Evolutionary conservation across 2,113 vertebrate genomes (phyloP), one percentile per base, ranked within the genome.

Genomic region (Genyomyrus donnyi): DNA sequence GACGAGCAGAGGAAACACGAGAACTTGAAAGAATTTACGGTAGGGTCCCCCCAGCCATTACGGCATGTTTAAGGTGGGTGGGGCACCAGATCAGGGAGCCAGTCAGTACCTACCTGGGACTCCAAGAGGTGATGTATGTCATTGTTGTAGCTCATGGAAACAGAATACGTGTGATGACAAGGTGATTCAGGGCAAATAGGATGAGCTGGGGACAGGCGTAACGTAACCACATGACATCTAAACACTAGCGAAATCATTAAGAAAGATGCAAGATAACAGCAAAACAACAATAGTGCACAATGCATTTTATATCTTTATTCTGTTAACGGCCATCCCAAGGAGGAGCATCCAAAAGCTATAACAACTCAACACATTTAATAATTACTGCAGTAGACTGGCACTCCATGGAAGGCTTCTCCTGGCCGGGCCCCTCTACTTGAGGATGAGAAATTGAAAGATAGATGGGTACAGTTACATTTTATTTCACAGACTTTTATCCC

Each of bases 21-120:
- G 88, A 97, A 97, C 94, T 94, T 97, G 90, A 97, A 95, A 93
- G 96, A 96, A 0, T 97, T 98, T 93, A 97, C 97, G 85, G 97
- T 98, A 95, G 94, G 95, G n/a, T 5, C 13, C 39, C 39, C 39
- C 35, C 10, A 9, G 21, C 31, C 46, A 42, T 46, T 50, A 46
- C 1, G 2, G 84, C 45, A 48, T n/a, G 24, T 24, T 13, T 49
- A 46, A 15, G 19, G 1, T 24, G 49, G 35, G 87, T 50, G 24
- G 21, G 80, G 42, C 21, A 17, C 15, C 80, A 19, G 17, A 46
- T 42, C 80, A 11, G n/a, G 10, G 62, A 66, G n/a, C 10, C 62
- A 70, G 10, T 70, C 27, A 70, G 62, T 70, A 27, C n/a, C 62
- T 70, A 70, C 62, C 9, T 24, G n/a, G 66, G 66, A 74, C 27